These are phyloP conservation scores for Dasysyrphus albostriatus DNA, from an alignment of 2,888 invertebrate genomes.

Conservation along the genomic window DNA sequence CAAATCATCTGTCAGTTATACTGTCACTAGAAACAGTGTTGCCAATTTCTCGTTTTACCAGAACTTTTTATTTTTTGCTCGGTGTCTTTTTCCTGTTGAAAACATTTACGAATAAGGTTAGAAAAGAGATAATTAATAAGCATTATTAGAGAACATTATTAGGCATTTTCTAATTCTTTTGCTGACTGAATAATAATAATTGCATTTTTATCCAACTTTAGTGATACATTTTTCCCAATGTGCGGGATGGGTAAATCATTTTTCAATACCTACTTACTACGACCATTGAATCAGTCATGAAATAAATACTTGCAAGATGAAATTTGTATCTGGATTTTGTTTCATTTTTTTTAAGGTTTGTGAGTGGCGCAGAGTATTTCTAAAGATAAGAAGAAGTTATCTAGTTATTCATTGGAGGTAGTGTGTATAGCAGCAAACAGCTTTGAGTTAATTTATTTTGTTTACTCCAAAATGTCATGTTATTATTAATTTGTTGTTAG, in stretches of 20 bases:
- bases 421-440: background rate
- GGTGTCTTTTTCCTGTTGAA: no score
- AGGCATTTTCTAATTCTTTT: no score
- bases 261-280: conserved; percentile 7
- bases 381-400: conserved; percentile 54
- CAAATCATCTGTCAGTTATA: no score
- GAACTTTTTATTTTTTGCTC: no score
- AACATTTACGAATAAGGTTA: no score
- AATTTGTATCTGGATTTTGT: conserved; percentile 35
- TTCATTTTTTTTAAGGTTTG: background rate
- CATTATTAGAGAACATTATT: no score
- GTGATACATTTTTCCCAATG: background rate
- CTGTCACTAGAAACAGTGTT: no score
- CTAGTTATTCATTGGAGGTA: conserved; percentile 25
- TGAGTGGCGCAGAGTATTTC: background rate
- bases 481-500: conserved; percentile 32
- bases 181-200: no score
- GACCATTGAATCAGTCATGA: conserved; percentile 34
- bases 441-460: conserved; percentile 27
- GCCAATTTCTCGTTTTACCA: no score
- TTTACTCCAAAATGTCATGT: conserved; percentile 42
- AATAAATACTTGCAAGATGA: conserved; percentile 48
- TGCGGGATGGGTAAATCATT: background rate
- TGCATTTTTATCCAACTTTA: background rate
- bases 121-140: no score